phyloP scores from a whole-genome alignment of 2,888 invertebrate species.

The Digitonthophagus gazella region DNA sequence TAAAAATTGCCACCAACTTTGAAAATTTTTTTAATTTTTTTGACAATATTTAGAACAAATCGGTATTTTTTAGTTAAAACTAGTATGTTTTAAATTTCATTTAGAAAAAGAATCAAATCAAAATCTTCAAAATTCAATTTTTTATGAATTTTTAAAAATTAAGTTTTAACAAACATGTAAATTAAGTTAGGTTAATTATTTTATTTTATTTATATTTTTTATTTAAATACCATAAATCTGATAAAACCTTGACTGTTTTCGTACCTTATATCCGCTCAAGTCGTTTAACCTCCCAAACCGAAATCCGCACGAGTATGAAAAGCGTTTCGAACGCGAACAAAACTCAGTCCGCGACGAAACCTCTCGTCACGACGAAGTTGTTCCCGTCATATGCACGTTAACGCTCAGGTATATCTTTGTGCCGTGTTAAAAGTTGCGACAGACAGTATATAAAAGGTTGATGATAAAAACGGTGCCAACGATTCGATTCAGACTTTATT shows the following conservation, averaged over 20 bases:
- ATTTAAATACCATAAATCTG: too few species aligned
- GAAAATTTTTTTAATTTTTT: too few species aligned
- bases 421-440: not conserved
- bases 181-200: too few species aligned
- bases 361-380: not conserved
- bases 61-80: too few species aligned
- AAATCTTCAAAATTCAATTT: too few species aligned
- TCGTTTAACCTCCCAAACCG: not conserved
- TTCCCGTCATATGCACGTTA: not conserved
- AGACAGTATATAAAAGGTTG: not conserved
- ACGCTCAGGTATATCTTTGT: not conserved
- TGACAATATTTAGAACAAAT: too few species aligned
- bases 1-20: too few species aligned
- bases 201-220: too few species aligned
- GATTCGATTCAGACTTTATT: not conserved
- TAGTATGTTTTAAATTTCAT: too few species aligned
- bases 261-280: not conserved
- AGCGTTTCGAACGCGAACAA: not conserved
- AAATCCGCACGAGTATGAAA: not conserved
- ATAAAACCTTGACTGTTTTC: not conserved
- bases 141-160: too few species aligned
- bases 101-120: too few species aligned
- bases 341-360: not conserved
- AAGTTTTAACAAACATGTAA: too few species aligned
- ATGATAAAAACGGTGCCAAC: not conserved